Evolutionary conservation across 2,113 vertebrate genomes (phyloP), one percentile per base, ranked within the genome.

Genomic region (Solea solea): DNA sequence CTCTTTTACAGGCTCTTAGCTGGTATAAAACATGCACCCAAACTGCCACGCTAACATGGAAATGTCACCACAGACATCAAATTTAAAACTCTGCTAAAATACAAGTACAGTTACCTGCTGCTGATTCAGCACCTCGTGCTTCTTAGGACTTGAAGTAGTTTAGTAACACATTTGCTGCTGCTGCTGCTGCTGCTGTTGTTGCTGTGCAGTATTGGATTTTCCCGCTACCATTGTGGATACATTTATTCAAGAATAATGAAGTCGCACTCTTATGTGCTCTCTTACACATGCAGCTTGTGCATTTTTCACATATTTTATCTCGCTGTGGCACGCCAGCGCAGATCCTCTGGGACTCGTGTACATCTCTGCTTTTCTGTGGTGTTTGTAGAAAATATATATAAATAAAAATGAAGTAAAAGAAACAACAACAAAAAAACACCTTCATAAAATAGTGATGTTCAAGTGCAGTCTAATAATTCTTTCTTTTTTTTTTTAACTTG

Each of bases 191-290:
- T 34, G 34, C 34, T 34, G 34, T 6, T 34, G 34, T 6, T 6
- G 34, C 34, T 49, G 50, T 78, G 74, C 73, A 62, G 15, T 86
- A 78, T 79, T 82, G 78, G 62, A 86, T 84, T 86, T 63, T 72
- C 60, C 72, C 41, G 16, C 67, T 25, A 52, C 80, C 54, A 27
- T 52, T 16, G 59, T 81, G 51, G 76, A 69, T 76, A 67, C 76
- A 83, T 84, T 72, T 88, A 79, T 86, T 87, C 70, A 81, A 69
- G 68, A 57, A 71, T 80, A 83, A 84, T 81, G 65, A 81, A 75
- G 50, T 63, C 61, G 69, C 55, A 56, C 63, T 53, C 49, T 14
- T 76, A 40, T 45, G 27, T 51, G 39, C 50, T 8, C 21, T 78
- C 40, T 59, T 68, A 10, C 25, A 55, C 72, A 81, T 63, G 49